A percentile compares a stretch with the other conserved stretches of the same genome.
phyloP scores from a whole-genome alignment of 2,888 invertebrate species.

The Pammene fasciana region DNA sequence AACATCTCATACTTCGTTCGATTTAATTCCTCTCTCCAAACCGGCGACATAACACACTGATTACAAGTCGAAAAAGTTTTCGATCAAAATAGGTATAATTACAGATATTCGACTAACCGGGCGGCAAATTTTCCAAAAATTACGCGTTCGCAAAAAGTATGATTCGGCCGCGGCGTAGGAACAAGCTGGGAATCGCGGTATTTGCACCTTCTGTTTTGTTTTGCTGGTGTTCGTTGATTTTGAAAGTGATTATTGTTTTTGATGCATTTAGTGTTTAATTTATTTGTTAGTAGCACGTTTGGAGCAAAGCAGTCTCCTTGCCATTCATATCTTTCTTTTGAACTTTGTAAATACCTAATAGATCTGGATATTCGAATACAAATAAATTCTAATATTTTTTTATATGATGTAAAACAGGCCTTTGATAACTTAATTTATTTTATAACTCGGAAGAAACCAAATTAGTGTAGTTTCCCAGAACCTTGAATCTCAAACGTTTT shows the following conservation, averaged over 20 bases:
- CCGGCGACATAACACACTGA: slow-evolving; percentile 40
- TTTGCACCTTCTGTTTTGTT: slow-evolving; percentile 20
- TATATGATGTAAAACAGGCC: too few relatives aligned
- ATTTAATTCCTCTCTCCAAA: slow-evolving; percentile 31
- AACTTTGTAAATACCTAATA: too few relatives aligned
- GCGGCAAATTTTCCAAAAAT: slow-evolving; percentile 72
- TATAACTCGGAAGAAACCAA: too few relatives aligned
- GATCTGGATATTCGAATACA: too few relatives aligned
- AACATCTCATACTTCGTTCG: slow-evolving; percentile 22
- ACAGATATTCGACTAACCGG: slow-evolving; percentile 54
- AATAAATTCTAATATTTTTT: too few relatives aligned
- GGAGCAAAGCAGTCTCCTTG: not conserved
- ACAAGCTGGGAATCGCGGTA: slow-evolving; percentile 27
- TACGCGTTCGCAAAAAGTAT: slow-evolving; percentile 64
- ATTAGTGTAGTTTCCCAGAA: too few relatives aligned
- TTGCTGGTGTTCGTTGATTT: slow-evolving; percentile 6
- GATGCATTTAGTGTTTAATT: slow-evolving; percentile 1
- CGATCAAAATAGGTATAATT: slow-evolving; percentile 79
- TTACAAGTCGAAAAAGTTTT: slow-evolving; percentile 61
- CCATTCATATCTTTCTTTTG: too few relatives aligned
- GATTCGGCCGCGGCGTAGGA: slow-evolving; percentile 61
- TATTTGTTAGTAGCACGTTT: not conserved
- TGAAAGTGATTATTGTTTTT: slow-evolving; percentile 12
- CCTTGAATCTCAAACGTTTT: too few relatives aligned
- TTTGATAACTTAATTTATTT: too few relatives aligned